These are phyloP conservation scores for Orcinus orca DNA, from an alignment of 2,113 vertebrate species.

Conservation along the genomic window DNA sequence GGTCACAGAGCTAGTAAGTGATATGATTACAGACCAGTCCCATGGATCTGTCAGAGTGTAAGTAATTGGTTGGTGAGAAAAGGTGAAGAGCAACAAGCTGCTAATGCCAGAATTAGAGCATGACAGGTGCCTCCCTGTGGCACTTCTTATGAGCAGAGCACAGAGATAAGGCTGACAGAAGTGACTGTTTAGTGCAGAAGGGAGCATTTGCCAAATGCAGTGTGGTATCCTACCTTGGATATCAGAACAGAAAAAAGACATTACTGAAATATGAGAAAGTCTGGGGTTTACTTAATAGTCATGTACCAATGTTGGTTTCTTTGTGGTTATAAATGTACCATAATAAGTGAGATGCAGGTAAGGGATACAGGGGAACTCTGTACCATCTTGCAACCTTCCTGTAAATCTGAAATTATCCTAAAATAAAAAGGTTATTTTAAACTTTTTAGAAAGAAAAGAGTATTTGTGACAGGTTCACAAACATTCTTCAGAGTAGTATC, in stretches of 20 bases:
- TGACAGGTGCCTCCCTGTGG: not conserved
- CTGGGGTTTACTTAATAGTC: not conserved
- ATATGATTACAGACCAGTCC: not conserved
- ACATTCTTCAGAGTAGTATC: not conserved
- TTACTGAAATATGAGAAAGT: not conserved
- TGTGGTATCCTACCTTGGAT: not conserved
- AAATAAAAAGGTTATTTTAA: not conserved
- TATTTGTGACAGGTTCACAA: not conserved
- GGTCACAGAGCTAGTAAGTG: not conserved
- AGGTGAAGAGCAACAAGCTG: not conserved
- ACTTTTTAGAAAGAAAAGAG: not conserved
- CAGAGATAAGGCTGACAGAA: not conserved
- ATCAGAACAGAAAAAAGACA: not conserved
- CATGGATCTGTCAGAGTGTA: not conserved
- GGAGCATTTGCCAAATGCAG: not conserved
- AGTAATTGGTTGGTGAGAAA: not conserved
- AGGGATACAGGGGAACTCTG: not conserved
- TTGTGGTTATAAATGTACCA: not conserved
- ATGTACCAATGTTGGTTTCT: not conserved
- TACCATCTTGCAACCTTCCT: not conserved
- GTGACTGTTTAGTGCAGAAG: not conserved
- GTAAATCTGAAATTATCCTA: not conserved
- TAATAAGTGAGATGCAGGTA: not conserved
- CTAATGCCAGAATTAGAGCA: not conserved
- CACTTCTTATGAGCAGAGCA: not conserved